Percentiles rank a stretch among this genome's conserved stretches.
These are phyloP conservation scores for Papilio dardanus DNA, from an alignment of 1,140 invertebrate genomes.

Conservation along the genomic window DNA sequence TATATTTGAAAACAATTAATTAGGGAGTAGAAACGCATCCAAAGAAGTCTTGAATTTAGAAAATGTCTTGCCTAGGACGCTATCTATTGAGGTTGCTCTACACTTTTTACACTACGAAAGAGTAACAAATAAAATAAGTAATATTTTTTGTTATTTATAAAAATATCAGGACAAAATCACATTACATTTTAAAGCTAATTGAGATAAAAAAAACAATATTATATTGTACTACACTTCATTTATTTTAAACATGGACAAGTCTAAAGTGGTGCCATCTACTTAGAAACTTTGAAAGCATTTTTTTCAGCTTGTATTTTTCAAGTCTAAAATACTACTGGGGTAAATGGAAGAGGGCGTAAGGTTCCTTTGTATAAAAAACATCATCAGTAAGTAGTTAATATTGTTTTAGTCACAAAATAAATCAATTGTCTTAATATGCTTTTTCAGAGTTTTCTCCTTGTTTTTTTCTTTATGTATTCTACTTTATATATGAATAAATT, in stretches of 20 bases:
- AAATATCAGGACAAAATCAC: neutral
- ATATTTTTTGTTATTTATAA: neutral
- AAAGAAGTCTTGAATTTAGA: neutral
- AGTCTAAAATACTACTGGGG: neutral
- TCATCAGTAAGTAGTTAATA: neutral
- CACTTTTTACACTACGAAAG: neutral
- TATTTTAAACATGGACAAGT: neutral
- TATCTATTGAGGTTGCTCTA: neutral
- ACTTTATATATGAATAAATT: no score
- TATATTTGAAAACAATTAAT: no score
- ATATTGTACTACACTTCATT: no score
- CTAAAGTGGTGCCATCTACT: neutral
- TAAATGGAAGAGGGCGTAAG: conserved; percentile 6
- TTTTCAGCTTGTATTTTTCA: neutral
- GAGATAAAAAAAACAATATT: no score
- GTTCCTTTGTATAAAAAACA: neutral
- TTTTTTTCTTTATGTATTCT: no score
- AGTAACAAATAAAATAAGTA: neutral
- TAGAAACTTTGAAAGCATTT: neutral
- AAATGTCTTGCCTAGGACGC: neutral
- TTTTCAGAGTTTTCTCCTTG: neutral
- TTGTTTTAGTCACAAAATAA: neutral
- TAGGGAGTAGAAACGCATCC: no score
- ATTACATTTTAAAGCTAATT: no score
- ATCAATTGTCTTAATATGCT: neutral